phyloP scores from a whole-genome alignment of 2,888 invertebrate species.

The Ischnura elegans region DNA sequence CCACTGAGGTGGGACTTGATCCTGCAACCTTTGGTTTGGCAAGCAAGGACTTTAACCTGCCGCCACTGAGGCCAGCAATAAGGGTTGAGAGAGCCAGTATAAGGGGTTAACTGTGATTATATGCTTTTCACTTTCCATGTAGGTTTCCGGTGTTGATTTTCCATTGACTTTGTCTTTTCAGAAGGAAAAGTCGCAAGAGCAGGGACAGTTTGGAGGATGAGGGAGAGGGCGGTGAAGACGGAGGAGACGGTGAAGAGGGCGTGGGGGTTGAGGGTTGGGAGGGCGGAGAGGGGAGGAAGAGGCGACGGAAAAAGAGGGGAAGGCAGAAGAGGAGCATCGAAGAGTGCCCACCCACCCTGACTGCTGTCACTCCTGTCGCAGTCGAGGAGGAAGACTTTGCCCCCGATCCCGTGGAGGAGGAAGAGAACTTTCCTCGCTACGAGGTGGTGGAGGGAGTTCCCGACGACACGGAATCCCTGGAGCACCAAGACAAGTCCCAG shows the following conservation, averaged over 20 bases:
- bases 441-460: slow-evolving; percentile 68
- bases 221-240: slow-evolving; percentile 34
- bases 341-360: neutral
- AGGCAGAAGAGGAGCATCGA: slow-evolving; percentile 16
- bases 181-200: slow-evolving; percentile 50
- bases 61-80: no score
- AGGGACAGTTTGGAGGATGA: slow-evolving; percentile 48
- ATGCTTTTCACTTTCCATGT: no score
- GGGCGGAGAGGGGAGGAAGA: slow-evolving; percentile 60
- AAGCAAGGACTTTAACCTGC: no score
- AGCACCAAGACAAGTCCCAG: slow-evolving; percentile 60
- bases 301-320: neutral
- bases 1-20: no score
- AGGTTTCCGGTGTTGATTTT: no score
- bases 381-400: slow-evolving; percentile 29
- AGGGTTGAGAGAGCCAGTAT: no score
- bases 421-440: slow-evolving; percentile 41
- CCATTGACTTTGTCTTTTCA: neutral
- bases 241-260: neutral
- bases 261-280: slow-evolving; percentile 60
- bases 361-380: slow-evolving; percentile 34
- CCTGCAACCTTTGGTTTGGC: no score
- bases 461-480: slow-evolving; percentile 37
- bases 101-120: no score
- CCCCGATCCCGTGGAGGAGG: slow-evolving; percentile 4